Percentiles rank a stretch among this genome's conserved stretches.
Conservation (phyloP, 2,888 invertebrate genomes). For the Gnatocerus cornutus region DNA sequence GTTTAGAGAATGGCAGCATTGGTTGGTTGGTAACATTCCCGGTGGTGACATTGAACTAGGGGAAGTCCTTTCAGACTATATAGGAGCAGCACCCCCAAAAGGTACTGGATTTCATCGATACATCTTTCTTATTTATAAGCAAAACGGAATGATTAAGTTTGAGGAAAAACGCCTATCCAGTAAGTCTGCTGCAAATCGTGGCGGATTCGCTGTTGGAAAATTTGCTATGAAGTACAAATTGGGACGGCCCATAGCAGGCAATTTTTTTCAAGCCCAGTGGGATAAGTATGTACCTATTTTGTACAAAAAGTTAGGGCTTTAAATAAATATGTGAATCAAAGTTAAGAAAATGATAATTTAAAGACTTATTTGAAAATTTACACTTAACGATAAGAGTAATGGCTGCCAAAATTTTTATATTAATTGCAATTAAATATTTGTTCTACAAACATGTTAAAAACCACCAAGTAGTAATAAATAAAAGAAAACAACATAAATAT, state of each 20-base stretch:
- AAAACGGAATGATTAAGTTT: conserved; percentile 61
- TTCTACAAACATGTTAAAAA: no score
- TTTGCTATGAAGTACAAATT: conserved; percentile 88
- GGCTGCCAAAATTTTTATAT: no score
- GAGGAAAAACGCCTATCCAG: conserved; percentile 61
- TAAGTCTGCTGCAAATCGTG: conserved; percentile 72
- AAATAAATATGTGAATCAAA: not conserved
- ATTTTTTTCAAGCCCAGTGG: conserved; percentile 89
- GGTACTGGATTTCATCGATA: no score
- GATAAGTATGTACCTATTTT: conserved; percentile 87
- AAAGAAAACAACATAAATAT: no score
- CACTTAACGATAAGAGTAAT: no score
- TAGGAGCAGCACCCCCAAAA: conserved; percentile 80
- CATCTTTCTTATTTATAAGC: conserved; percentile 74
- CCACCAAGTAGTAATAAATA: no score
- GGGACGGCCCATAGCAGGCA: conserved; percentile 90
- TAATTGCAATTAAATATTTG: no score
- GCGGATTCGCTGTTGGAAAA: conserved; percentile 79
- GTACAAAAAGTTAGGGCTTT: conserved; percentile 65
- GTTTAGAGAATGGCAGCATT: conserved; percentile 86
- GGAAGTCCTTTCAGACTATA: conserved; percentile 80
- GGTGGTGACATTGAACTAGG: conserved; percentile 75
- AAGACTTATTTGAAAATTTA: no score
- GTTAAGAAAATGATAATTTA: no score
- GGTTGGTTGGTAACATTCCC: conserved; percentile 84